Base-by-base conservation (phyloP, 92 coral and sea anemone species). In the Porites divaricata region DNA sequence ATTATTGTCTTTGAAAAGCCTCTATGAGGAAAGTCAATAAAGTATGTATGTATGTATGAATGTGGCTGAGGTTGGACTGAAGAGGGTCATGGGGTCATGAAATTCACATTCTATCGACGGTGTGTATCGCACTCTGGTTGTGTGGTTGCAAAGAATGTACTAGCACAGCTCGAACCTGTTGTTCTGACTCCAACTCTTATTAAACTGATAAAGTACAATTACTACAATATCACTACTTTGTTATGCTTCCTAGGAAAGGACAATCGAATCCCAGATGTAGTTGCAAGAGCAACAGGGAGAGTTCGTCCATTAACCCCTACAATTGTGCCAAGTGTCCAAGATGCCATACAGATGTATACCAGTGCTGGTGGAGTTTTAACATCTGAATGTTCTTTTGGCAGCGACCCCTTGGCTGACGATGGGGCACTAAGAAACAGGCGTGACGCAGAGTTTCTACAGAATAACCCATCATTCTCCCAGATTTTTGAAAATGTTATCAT, bases 21-120 rank as follows among this genome's bases (percentile, higher is more conserved):
- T n/a, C n/a, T n/a, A n/a, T n/a, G n/a, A n/a, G n/a, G n/a, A n/a
- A n/a, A n/a, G n/a, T n/a, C n/a, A n/a, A n/a, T n/a, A n/a, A n/a
- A n/a, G n/a, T n/a, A n/a, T n/a, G n/a, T n/a, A n/a, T n/a, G n/a
- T n/a, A n/a, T n/a, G n/a, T n/a, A n/a, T n/a, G 67, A 88, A 85
- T 72, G 86, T 87, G 45, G 94, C 83, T 14, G 83, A 78, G 28
- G 90, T 91, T 83, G 91, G 91, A 62, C 24, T 88, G 4, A 62
- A 76, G 83, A 80, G 86, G 35, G 79, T 85, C 2, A 62, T 80
- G 14, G 79, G 61, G 19, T 89, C 95, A n/a, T 85, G 95, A 92
- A 88, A 88, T 81, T 63, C 74, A 25, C 95, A 88, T 91, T 58
- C 92, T 52, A 80, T 91, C 14, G 92, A 88, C 74, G 94, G 91